Conservation (phyloP, 2,113 vertebrate genomes). For the Strix aluco region DNA sequence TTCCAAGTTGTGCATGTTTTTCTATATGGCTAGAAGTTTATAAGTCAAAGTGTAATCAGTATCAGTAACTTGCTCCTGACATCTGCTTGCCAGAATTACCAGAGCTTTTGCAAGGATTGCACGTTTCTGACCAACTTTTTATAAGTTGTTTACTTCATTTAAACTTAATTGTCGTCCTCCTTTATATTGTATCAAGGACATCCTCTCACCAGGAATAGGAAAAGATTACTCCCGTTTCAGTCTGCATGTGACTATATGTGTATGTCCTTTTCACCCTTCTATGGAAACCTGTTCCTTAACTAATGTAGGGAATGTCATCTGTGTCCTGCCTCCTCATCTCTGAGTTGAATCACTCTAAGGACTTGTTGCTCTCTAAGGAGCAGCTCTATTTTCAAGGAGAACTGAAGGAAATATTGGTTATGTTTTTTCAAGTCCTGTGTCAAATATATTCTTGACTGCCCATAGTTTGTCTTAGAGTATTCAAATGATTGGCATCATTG, state of each 20-base stretch:
- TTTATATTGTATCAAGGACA: background rate
- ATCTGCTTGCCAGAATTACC: background rate
- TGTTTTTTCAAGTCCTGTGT: background rate
- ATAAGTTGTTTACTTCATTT: rapidly evolving
- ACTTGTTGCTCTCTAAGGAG: background rate
- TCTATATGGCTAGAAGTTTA: background rate
- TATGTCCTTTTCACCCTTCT: background rate
- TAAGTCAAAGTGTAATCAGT: background rate
- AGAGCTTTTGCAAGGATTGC: background rate
- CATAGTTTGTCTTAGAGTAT: background rate
- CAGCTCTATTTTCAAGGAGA: background rate
- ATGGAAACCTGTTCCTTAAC: background rate
- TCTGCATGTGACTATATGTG: rapidly evolving
- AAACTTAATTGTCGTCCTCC: background rate
- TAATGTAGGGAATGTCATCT: background rate
- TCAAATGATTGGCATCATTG: background rate
- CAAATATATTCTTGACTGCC: background rate
- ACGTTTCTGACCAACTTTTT: background rate
- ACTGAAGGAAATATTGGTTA: background rate
- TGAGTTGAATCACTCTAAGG: background rate
- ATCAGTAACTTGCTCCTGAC: background rate
- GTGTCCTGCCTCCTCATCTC: background rate
- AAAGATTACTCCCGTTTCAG: background rate
- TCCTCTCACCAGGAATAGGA: background rate
- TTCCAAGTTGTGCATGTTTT: background rate